Evolutionary conservation across 2,113 vertebrate genomes (phyloP), one percentile per base, ranked within the genome.

Genomic region (Zosterops japonicus): DNA sequence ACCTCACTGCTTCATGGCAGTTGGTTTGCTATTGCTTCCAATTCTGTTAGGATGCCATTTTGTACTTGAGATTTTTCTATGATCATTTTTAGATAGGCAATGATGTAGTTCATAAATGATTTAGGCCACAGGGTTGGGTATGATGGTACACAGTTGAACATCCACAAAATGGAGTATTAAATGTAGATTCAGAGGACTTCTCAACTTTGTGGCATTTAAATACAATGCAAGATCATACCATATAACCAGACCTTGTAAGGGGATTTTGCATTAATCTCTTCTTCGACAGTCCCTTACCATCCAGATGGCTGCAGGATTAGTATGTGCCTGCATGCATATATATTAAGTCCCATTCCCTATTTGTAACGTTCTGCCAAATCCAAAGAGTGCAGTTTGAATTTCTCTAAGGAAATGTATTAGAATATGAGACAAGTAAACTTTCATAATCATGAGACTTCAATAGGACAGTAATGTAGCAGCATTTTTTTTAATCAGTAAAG

Each of bases 1-100:
- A 98, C 97, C 98, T 98, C 98, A 98, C 98, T 98, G 98, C 98
- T 98, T 98, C 98, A 98, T 98, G 98, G 98, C 98, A 98, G 98
- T 98, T 98, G 98, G 94, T 98, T 98, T 98, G 97, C 97, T 98
- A 98, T 98, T 98, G 98, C 97, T 97, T 98, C 97, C 97, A 98
- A 94, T 98, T 98, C 98, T 97, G 90, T 89, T 96, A 98, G 97
- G 97, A 97, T 97, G 97, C 97, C 97, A 98, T 98, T 98, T 97
- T 97, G 76, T 98, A 94, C 94, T 97, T 94, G 93, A 97, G 94
- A 77, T 96, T 94, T 97, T 97, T 87, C 93, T 98, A 56, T 97
- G 93, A 94, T 97, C 97, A 89, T 93, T 92, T 95, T 95, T 96
- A 98, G 97, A 97, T 56, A 98, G 95, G 95, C 75, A 71, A 56